A percentile compares a stretch with the other conserved stretches of the same genome.
Conservation (phyloP, 2,888 invertebrate species). For the Sphecodes monilicornis region DNA sequence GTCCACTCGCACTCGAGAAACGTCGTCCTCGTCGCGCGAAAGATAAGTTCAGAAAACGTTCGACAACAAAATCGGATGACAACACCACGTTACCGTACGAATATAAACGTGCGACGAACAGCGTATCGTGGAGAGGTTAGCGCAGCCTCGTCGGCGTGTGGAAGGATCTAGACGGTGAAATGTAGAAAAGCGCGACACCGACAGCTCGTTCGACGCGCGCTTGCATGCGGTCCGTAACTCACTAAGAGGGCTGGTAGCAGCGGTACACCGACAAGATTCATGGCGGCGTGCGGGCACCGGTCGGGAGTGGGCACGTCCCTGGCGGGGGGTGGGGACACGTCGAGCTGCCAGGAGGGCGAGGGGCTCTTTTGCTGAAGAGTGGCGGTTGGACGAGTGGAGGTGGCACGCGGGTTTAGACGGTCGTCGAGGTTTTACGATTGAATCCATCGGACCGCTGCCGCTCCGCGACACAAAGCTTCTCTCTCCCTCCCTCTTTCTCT, state of each 20-base stretch:
- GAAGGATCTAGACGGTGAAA: conserved; percentile 19
- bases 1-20: conserved; percentile 13
- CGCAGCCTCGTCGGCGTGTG: not conserved
- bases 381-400: conserved; percentile 56
- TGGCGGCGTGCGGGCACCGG: conserved; percentile 66
- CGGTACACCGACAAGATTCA: conserved; percentile 76
- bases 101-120: not conserved
- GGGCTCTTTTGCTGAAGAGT: conserved; percentile 39
- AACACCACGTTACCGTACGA: too few species aligned
- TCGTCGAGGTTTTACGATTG: conserved; percentile 69
- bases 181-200: conserved; percentile 35
- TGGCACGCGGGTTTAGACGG: conserved; percentile 53
- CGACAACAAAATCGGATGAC: not conserved
- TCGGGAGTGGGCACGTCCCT: conserved; percentile 65
- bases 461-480: too few species aligned
- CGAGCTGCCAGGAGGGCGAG: conserved; percentile 41
- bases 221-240: conserved; percentile 79
- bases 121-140: not conserved
- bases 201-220: conserved; percentile 68
- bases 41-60: not conserved
- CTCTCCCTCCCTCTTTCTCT: too few species aligned
- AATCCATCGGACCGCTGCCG: conserved; percentile 50
- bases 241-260: conserved; percentile 77
- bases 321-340: conserved; percentile 63
- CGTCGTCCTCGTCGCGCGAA: not conserved